Conservation (phyloP, 2,888 invertebrate genomes). For the Latheticus oryzae region DNA sequence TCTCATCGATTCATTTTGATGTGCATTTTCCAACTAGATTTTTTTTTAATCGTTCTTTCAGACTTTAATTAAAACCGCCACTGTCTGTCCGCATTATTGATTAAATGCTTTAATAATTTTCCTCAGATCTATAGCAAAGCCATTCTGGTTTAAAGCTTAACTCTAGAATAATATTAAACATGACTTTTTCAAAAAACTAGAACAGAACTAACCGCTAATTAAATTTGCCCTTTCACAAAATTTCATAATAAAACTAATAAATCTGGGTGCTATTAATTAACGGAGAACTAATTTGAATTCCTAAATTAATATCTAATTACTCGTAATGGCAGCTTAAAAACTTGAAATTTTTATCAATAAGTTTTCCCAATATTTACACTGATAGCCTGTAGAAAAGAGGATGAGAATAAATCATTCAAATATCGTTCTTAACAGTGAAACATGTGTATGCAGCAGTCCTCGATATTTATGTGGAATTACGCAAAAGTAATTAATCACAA, state of each 20-base stretch:
- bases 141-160: constrained; percentile 3
- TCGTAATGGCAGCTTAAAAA: constrained; percentile 49
- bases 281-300: constrained; percentile 42
- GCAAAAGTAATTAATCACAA: constrained; percentile 50
- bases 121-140: constrained; percentile 13
- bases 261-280: constrained; percentile 23
- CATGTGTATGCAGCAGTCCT: constrained; percentile 38
- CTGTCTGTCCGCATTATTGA: constrained; percentile 28
- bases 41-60: constrained; percentile 19
- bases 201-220: constrained; percentile 24
- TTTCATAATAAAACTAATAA: constrained; percentile 7
- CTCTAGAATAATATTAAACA: constrained; percentile 23
- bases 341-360: constrained; percentile 1
- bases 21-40: too few relatives aligned
- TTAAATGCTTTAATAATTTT: constrained; percentile 34
- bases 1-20: too few relatives aligned
- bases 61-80: constrained; percentile 31
- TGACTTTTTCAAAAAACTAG: constrained; percentile 23
- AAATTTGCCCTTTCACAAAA: constrained; percentile 14
- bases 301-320: constrained; percentile 63
- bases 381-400: too few relatives aligned
- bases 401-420: constrained; percentile 14
- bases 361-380: neutral
- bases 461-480: constrained; percentile 51
- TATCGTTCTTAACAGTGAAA: constrained; percentile 11